phyloP scores from a whole-genome alignment of 30 jellyfish, hydroid and myxozoan genomes.

The Nemopilema nomurai region DNA sequence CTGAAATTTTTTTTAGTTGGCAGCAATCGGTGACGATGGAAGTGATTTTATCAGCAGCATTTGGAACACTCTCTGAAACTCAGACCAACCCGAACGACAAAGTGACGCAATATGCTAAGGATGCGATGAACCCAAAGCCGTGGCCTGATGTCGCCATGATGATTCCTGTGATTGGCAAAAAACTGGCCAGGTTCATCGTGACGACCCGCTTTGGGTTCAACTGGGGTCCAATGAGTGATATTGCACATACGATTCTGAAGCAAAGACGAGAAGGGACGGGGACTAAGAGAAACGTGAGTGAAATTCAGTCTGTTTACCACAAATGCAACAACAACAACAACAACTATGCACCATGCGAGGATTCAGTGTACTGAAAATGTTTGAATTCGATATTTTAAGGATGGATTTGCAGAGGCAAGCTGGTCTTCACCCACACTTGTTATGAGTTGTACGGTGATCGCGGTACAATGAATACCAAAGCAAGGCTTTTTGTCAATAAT shows the following conservation, averaged over 20 bases:
- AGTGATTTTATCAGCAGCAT: conserved; percentile 66
- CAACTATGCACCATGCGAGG: too few relatives aligned
- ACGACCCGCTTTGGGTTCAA: conserved; percentile 27
- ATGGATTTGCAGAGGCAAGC: too few relatives aligned
- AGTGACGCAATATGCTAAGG: conserved; percentile 29
- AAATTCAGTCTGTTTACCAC: background rate
- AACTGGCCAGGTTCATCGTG: background rate
- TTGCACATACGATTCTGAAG: conserved; percentile 24
- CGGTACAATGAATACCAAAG: too few relatives aligned
- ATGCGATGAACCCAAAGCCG: conserved; percentile 44
- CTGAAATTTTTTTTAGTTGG: conserved; percentile 46
- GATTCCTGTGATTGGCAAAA: conserved; percentile 55
- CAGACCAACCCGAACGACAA: conserved; percentile 68
- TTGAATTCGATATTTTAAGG: too few relatives aligned
- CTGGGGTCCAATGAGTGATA: conserved; percentile 29
- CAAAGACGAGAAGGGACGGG: background rate
- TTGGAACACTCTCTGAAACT: conserved; percentile 56
- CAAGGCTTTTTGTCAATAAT: too few relatives aligned
- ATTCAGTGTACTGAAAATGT: too few relatives aligned
- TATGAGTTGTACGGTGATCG: too few relatives aligned
- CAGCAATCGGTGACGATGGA: conserved; percentile 67
- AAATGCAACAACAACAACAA: too few relatives aligned
- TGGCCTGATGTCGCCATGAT: conserved; percentile 21
- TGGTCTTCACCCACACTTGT: too few relatives aligned
- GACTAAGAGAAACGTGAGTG: conserved; percentile 11